Evolutionary conservation across 2,797 vertebrate species (phyloP).

Genomic region (Lithobates sylvaticus): DNA sequence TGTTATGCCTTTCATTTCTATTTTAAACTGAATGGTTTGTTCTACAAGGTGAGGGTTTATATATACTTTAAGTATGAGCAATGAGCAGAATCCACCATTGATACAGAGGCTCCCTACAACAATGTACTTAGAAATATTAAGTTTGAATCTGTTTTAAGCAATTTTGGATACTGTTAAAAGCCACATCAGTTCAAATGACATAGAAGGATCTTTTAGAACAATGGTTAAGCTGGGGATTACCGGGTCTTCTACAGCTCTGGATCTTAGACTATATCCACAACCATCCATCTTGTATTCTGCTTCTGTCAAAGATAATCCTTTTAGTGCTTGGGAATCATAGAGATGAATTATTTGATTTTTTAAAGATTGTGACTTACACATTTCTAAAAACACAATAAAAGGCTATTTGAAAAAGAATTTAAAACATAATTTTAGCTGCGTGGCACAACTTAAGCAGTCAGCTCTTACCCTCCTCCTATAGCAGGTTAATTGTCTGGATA

Average conservation of each 20-base stretch:
- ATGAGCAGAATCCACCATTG: too few species aligned
- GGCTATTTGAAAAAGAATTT: neutral
- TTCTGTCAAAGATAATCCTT: neutral
- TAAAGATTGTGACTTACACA: neutral
- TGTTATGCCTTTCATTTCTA: too few species aligned
- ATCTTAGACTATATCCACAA: neutral
- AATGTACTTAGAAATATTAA: too few species aligned
- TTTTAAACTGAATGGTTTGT: too few species aligned
- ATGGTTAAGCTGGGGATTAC: neutral
- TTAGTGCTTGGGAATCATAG: neutral
- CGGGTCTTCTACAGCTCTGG: neutral
- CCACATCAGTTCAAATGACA: neutral
- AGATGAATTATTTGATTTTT: conserved; percentile 1
- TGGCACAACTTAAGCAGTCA: neutral
- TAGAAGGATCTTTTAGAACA: neutral
- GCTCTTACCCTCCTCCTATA: neutral
- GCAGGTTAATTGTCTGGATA: too few species aligned
- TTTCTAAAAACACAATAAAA: neutral
- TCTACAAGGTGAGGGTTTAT: too few species aligned
- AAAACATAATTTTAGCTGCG: neutral
- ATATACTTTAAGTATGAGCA: neutral
- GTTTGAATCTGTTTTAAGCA: neutral
- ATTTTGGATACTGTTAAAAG: neutral
- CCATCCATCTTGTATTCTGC: neutral
- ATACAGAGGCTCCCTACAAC: neutral